Evolutionary conservation across 2,797 vertebrate genomes (phyloP).

Genomic region (Acanthiza pusilla): DNA sequence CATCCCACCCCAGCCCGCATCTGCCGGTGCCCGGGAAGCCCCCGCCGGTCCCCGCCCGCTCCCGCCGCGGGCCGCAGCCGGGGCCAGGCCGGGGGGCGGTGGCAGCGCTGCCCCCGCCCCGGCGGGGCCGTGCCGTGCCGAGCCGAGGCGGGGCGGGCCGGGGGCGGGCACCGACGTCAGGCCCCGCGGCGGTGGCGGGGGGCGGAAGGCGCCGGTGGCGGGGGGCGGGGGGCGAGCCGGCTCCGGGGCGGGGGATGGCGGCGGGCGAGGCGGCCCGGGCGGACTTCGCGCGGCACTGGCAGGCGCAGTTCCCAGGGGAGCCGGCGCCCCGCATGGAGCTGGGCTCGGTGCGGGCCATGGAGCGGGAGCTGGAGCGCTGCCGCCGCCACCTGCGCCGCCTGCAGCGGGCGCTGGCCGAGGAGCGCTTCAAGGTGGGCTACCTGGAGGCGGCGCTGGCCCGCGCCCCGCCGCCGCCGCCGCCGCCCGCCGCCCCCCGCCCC

Average conservation of each 20-base stretch:
- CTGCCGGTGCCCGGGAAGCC: background rate
- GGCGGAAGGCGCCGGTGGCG: background rate
- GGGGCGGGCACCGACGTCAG: background rate
- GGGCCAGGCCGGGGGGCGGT: background rate
- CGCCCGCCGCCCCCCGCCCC: background rate
- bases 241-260: too few relatives aligned
- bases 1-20: background rate
- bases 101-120: background rate
- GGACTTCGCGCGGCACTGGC: conserved; percentile 90
- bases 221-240: background rate
- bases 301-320: conserved; percentile 86
- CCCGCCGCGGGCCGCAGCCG: background rate
- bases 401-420: conserved; percentile 86
- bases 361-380: conserved; percentile 84
- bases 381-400: conserved; percentile 81
- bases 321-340: conserved; percentile 82
- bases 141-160: background rate
- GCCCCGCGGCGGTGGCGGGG: background rate
- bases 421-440: conserved; percentile 92
- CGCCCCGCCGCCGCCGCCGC: conserved; percentile 23
- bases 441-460: conserved; percentile 83
- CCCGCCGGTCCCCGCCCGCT: background rate
- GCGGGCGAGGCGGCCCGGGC: background rate
- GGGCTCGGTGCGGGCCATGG: conserved; percentile 80
- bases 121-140: background rate